Evolutionary conservation across 2,888 invertebrate genomes (phyloP).

Genomic region (Hoplodrina ambigua): DNA sequence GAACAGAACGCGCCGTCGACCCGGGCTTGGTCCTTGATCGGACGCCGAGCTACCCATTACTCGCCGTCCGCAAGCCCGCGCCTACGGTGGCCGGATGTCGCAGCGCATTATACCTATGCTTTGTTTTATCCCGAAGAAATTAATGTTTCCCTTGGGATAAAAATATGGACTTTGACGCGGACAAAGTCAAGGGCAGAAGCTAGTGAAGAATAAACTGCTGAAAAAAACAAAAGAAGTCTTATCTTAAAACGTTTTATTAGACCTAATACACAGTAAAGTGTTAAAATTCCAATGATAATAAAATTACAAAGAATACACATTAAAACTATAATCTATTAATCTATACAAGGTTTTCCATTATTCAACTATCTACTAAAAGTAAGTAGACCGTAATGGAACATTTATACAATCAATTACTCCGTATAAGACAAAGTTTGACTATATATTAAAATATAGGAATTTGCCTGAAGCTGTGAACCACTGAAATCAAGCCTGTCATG

Average conservation of each 20-base stretch:
- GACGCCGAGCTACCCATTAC: too few relatives aligned
- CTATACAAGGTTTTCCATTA: slow-evolving; percentile 31
- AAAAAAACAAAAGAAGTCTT: slow-evolving; percentile 18
- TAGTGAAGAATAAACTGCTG: background rate
- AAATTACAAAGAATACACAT: slow-evolving; percentile 15
- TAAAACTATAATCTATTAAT: background rate
- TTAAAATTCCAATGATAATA: slow-evolving; percentile 12
- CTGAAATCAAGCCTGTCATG: too few relatives aligned
- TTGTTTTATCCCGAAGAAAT: too few relatives aligned
- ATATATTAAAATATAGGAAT: slow-evolving; percentile 61
- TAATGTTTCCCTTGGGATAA: too few relatives aligned
- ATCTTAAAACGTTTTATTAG: slow-evolving; percentile 25
- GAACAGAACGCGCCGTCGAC: too few relatives aligned
- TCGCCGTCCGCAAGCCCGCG: too few relatives aligned
- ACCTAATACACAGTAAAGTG: slow-evolving; percentile 3
- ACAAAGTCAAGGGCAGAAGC: too few relatives aligned
- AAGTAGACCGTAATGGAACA: slow-evolving; percentile 31
- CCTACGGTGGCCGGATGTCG: too few relatives aligned
- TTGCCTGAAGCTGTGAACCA: slow-evolving; percentile 36
- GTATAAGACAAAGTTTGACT: slow-evolving; percentile 45
- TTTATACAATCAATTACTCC: slow-evolving; percentile 7
- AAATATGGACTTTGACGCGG: too few relatives aligned
- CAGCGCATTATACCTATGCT: too few relatives aligned
- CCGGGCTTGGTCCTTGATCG: too few relatives aligned
- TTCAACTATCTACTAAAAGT: slow-evolving; percentile 28